These are phyloP conservation scores for Sylvia atricapilla DNA, from an alignment of 2,113 vertebrate species.

Conservation along the genomic window DNA sequence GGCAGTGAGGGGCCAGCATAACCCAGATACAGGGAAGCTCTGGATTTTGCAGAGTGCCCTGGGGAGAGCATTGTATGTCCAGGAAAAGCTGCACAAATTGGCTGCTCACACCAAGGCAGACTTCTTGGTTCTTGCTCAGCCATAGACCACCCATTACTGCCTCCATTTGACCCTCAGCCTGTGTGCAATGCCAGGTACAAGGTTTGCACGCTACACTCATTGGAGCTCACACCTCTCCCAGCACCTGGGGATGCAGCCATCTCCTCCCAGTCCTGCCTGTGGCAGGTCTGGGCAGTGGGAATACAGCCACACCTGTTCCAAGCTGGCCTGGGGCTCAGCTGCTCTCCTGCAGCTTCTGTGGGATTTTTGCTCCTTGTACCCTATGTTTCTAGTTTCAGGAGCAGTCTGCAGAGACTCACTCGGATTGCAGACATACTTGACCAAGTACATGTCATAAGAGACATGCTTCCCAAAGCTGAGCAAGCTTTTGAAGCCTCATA, in stretches of 20 bases:
- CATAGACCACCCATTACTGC: neutral
- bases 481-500: neutral
- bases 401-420: neutral
- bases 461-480: neutral
- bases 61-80: neutral
- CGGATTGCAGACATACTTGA: neutral
- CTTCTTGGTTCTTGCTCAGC: neutral
- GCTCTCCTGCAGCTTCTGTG: neutral
- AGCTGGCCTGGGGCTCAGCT: neutral
- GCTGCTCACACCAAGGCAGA: neutral
- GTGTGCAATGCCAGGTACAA: neutral
- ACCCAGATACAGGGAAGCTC: neutral
- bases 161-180: neutral
- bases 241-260: neutral
- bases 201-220: neutral
- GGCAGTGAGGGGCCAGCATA: neutral
- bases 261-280: neutral
- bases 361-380: neutral
- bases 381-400: neutral
- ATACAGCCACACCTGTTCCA: neutral
- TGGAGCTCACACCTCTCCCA: neutral
- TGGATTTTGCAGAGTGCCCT: neutral
- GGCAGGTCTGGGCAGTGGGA: neutral
- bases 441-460: neutral
- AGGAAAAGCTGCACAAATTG: neutral